Base-by-base conservation (phyloP, 1,140 invertebrate genomes). In the Dryas iulia region DNA sequence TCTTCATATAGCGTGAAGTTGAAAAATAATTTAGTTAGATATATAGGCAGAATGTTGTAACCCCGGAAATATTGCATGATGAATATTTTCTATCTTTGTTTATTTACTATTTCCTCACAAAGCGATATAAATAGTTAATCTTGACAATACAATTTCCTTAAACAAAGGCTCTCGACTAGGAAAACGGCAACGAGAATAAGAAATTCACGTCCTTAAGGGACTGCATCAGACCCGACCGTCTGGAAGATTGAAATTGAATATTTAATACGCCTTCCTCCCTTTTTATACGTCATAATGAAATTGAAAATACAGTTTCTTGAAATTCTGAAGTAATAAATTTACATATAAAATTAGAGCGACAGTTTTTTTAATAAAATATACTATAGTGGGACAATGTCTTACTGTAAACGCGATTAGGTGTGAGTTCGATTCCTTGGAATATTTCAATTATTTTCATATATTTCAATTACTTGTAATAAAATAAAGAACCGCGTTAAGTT, bases 171-270 rank as follows among this genome's bases (percentile, higher is more conserved):
- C 35, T 47, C 14, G 35, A 21, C 14, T 18, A 47, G 35, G 35
- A 47, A 47, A 47, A 47, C 12, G n/a, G 35, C 35, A 10, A 7
- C 14, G 35, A 8, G 35, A 47, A 61, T 52, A 11, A 61, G 59
- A 30, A 31, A 25, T 52, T 60, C 21, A 52, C 35, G 5, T 59
- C 23, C 56, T 47, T 54, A 11, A 57, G 66, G 56, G 47, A 65
- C 39, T 61, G 33, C 31, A 47, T 60, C 8, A 28, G 39, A 11
- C 52, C 52, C 23, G 23, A 39, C 23, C n/a, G 3, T 21, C n/a
- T 30, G 53, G 30, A 57, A 65, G 62, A 65, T 65, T 65, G 62
- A 65, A 65, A 39, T 39, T 65, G 31, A 65, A 65, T 65, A 65
- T 57, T 65, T 57, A 35, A 65, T 65, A 57, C n/a, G 14, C 1